Conservation (phyloP, 64 coral and sea anemone genomes). For the Stichodactyla mertensii region DNA sequence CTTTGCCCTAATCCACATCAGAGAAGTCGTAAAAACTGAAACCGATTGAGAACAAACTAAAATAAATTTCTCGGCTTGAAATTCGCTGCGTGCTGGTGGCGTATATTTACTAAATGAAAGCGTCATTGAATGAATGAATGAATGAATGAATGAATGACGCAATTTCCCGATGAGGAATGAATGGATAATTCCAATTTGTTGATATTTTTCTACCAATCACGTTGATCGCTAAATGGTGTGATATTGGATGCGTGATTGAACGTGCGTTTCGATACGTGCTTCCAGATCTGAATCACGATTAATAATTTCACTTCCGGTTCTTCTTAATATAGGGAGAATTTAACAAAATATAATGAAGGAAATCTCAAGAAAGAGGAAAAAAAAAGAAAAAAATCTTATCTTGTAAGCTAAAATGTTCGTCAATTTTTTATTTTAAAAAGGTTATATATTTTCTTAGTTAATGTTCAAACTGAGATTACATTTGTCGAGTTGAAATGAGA, state of each 20-base stretch:
- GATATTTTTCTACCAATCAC: not conserved
- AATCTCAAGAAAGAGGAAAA: not conserved
- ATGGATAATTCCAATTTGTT: not conserved
- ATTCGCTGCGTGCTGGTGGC: not conserved
- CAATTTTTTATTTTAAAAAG: no score
- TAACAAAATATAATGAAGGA: not conserved
- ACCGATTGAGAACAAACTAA: not conserved
- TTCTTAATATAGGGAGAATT: not conserved
- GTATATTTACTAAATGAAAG: no score
- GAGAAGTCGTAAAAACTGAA: no score
- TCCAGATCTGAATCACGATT: not conserved
- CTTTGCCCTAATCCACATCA: no score
- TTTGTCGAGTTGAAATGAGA: not conserved
- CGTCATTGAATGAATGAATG: not conserved
- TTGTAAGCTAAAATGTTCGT: no score
- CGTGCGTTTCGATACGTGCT: not conserved
- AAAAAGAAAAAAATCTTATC: not conserved
- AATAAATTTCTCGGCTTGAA: not conserved
- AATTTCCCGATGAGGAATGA: not conserved
- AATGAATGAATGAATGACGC: slow-evolving; percentile 5
- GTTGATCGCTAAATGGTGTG: not conserved
- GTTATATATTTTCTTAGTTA: no score
- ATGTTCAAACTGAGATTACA: no score
- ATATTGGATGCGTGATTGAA: not conserved
- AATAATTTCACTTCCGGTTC: not conserved